These are phyloP conservation scores for Astur gentilis DNA, from an alignment of 2,113 vertebrate species.

Conservation along the genomic window DNA sequence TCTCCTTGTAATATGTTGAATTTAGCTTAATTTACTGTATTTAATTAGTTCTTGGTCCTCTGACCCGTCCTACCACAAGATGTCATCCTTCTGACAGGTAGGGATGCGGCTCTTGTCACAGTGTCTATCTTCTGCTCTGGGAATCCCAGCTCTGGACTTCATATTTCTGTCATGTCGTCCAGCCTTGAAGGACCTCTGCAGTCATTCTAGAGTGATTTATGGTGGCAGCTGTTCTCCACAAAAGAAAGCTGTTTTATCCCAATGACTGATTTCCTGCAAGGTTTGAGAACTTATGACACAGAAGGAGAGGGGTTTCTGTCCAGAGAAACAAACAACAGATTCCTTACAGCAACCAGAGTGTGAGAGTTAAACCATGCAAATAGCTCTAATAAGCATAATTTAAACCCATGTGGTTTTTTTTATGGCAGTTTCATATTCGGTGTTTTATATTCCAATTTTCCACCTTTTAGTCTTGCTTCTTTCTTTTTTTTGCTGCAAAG, in stretches of 20 bases:
- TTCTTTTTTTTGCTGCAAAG: slow-evolving; percentile 25
- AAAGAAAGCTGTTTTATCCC: background rate
- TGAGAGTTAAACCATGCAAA: slow-evolving; percentile 38
- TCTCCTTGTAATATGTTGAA: fast-evolving
- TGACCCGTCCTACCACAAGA: background rate
- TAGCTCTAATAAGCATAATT: slow-evolving; percentile 64
- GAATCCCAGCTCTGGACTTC: background rate
- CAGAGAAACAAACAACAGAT: background rate
- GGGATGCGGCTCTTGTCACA: background rate
- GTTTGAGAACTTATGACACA: background rate
- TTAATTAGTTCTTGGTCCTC: background rate
- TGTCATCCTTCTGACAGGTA: slow-evolving; percentile 18
- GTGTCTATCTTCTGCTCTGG: background rate
- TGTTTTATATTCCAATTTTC: slow-evolving; percentile 72
- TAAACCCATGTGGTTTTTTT: slow-evolving; percentile 54
- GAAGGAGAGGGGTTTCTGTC: background rate
- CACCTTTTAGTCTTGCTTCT: slow-evolving; percentile 71
- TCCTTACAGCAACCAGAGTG: background rate
- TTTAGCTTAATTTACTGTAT: background rate
- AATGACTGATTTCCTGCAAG: background rate
- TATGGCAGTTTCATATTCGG: slow-evolving; percentile 55
- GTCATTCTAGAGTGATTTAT: background rate
- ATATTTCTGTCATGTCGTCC: background rate
- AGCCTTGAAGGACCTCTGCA: background rate
- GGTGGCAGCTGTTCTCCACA: background rate